These are phyloP conservation scores for Gracilinanus agilis DNA, from an alignment of 2,113 vertebrate species.

Conservation along the genomic window DNA sequence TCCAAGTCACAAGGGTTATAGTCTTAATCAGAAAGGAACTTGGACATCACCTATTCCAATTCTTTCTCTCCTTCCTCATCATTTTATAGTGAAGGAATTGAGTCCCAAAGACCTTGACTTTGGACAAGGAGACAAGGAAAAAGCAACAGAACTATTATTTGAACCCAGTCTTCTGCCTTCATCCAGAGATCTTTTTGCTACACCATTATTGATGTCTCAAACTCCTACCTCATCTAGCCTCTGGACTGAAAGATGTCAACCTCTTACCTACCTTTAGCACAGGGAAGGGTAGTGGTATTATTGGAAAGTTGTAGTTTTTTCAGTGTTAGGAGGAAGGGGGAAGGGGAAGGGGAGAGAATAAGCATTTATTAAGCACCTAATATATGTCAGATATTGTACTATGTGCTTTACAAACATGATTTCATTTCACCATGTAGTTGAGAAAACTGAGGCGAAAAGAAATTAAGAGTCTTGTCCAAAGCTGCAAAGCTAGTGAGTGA, in stretches of 20 bases:
- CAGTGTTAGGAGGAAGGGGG: not conserved
- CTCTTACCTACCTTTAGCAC: not conserved
- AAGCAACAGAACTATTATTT: not conserved
- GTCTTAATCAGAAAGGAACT: not conserved
- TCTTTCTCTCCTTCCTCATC: not conserved
- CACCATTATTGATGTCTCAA: no score
- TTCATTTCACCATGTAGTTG: no score
- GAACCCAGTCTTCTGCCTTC: not conserved
- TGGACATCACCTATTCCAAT: not conserved
- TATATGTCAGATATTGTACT: not conserved
- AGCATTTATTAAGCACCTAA: not conserved
- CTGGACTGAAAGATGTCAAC: not conserved
- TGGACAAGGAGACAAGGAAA: not conserved
- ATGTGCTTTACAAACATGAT: no score
- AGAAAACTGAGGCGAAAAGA: not conserved
- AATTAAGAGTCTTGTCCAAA: not conserved
- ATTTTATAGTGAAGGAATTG: not conserved
- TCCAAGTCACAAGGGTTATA: not conserved
- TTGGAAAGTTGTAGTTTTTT: not conserved
- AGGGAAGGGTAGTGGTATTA: not conserved
- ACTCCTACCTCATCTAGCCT: no score
- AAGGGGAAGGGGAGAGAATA: not conserved
- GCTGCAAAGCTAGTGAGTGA: not conserved
- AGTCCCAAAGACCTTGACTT: not conserved
- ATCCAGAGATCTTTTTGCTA: not conserved